Conservation (phyloP, 2,888 invertebrate genomes). For the Rhagonycha lutea region DNA sequence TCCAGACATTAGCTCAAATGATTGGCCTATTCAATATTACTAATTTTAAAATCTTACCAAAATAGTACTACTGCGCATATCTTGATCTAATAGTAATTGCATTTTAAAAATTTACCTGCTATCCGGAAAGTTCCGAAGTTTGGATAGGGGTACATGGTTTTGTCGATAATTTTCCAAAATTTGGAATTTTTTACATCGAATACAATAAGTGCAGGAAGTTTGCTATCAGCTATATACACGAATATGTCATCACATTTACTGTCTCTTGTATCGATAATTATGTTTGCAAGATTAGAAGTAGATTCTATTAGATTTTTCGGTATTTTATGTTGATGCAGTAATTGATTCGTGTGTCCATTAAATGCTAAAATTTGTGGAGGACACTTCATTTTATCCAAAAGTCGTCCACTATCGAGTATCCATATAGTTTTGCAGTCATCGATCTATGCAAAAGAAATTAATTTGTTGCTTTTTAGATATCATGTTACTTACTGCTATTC, state of each 20-base stretch:
- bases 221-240: no score
- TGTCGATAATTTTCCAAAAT: slow-evolving; percentile 49
- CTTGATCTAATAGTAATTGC: no score
- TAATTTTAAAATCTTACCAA: background rate
- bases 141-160: slow-evolving; percentile 70
- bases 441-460: slow-evolving; percentile 60
- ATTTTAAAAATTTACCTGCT: slow-evolving; percentile 53
- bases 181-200: no score
- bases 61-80: no score
- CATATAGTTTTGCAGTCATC: slow-evolving; percentile 73
- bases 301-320: slow-evolving; percentile 56
- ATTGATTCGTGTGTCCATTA: slow-evolving; percentile 62
- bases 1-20: slow-evolving; percentile 75
- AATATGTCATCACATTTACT: no score
- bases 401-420: slow-evolving; percentile 71
- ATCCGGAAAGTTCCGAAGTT: slow-evolving; percentile 65
- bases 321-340: slow-evolving; percentile 62
- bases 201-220: no score
- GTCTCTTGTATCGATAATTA: slow-evolving; percentile 65
- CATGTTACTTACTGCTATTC: slow-evolving; percentile 67
- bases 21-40: slow-evolving; percentile 47
- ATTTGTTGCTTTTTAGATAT: background rate
- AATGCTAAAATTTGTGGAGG: slow-evolving; percentile 76
- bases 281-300: slow-evolving; percentile 67
- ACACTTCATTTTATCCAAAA: slow-evolving; percentile 65